A percentile compares a stretch with the other conserved stretches of the same genome.
These are phyloP conservation scores for Catharus fuscescens DNA, from an alignment of 2,113 vertebrate species.

Conservation along the genomic window DNA sequence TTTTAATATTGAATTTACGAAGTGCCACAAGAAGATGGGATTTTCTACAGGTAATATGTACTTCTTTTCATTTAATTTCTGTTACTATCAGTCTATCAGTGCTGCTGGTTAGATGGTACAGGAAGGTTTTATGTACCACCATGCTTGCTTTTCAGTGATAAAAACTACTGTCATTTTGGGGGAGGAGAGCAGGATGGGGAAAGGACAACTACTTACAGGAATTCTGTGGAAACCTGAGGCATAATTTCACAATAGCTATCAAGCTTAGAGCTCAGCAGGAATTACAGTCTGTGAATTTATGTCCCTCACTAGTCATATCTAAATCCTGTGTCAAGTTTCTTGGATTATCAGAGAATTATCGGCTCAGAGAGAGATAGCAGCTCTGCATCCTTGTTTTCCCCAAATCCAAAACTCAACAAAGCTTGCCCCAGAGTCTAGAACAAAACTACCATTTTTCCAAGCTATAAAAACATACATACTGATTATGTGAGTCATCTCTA, in stretches of 20 bases:
- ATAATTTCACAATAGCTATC: not conserved
- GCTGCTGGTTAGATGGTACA: not conserved
- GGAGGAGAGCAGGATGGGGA: not conserved
- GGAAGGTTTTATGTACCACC: not conserved
- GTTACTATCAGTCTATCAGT: not conserved
- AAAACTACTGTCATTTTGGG: not conserved
- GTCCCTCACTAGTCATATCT: not conserved
- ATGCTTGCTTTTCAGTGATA: not conserved
- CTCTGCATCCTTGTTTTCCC: not conserved
- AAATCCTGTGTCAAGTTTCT: not conserved
- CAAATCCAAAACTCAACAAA: not conserved
- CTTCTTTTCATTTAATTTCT: not conserved
- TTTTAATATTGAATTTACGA: slow-evolving; percentile 98
- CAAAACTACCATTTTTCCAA: not conserved
- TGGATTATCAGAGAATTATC: not conserved
- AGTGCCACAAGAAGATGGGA: slow-evolving; percentile 98
- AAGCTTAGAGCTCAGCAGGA: not conserved
- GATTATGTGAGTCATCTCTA: not conserved
- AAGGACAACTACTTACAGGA: not conserved
- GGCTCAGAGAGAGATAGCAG: not conserved
- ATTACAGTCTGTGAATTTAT: not conserved
- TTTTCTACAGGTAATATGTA: slow-evolving; percentile 90
- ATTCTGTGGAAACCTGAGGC: not conserved
- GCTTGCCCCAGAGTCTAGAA: not conserved
- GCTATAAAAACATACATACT: not conserved